A percentile compares a stretch with the other conserved stretches of the same genome.
Conservation (phyloP, 2,888 invertebrate genomes). For the Oligia strigilis region DNA sequence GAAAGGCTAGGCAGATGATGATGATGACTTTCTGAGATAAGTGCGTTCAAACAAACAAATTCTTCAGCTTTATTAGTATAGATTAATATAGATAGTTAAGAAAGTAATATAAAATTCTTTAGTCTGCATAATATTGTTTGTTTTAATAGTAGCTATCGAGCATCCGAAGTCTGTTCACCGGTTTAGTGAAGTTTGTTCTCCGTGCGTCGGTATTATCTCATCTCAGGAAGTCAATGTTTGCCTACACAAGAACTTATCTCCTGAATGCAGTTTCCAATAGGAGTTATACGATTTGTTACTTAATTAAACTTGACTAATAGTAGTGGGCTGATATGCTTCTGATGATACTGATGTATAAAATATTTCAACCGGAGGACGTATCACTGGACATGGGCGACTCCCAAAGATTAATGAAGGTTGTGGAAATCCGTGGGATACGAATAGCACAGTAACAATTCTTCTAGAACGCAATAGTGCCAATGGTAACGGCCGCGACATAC, state of each 20-base stretch:
- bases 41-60: background rate
- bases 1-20: too few relatives aligned
- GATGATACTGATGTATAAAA: background rate
- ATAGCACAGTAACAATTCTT: background rate
- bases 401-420: background rate
- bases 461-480: background rate
- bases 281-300: background rate
- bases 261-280: background rate
- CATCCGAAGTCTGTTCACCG: background rate
- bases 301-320: background rate
- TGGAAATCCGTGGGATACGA: background rate
- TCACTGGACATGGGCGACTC: background rate
- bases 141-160: background rate
- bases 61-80: background rate
- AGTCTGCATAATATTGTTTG: background rate
- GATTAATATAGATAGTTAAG: background rate
- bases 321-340: background rate
- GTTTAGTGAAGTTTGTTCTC: conserved; percentile 20
- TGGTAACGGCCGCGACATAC: too few relatives aligned
- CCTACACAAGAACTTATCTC: conserved; percentile 3
- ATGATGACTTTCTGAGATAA: too few relatives aligned
- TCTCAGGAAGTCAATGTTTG: conserved; percentile 23
- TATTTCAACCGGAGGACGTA: background rate
- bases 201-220: conserved; percentile 13
- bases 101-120: background rate